These are phyloP conservation scores for Epinotia bilunana DNA, from an alignment of 2,888 invertebrate genomes.

Conservation along the genomic window DNA sequence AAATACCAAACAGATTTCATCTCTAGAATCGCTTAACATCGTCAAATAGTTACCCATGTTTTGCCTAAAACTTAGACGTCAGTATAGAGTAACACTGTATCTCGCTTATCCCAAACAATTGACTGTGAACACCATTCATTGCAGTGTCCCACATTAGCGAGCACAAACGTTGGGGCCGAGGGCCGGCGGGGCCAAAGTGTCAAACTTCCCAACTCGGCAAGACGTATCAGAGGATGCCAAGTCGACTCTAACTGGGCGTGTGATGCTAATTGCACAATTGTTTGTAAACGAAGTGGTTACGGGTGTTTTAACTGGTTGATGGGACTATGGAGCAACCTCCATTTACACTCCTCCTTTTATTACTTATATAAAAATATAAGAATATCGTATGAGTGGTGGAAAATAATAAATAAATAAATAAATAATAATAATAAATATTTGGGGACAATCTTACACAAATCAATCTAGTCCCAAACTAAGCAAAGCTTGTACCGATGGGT, in stretches of 20 bases:
- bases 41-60: neutral
- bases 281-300: constrained; percentile 52
- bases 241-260: constrained; percentile 62
- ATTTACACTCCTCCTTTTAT: no score
- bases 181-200: constrained; percentile 56
- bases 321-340: no score
- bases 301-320: neutral
- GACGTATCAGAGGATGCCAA: constrained; percentile 60
- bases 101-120: neutral
- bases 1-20: no score
- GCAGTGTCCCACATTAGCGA: constrained; percentile 53
- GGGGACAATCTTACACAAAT: no score
- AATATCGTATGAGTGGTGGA: no score
- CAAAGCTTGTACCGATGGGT: no score
- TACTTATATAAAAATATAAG: neutral
- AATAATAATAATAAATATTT: no score
- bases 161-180: constrained; percentile 3
- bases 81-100: neutral
- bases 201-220: constrained; percentile 66
- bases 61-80: neutral
- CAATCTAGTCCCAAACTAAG: no score
- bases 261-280: constrained; percentile 71
- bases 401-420: no score
- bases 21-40: no score
- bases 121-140: constrained; percentile 4